Evolutionary conservation across 2,797 vertebrate genomes (phyloP).

Genomic region (Chelon auratus): DNA sequence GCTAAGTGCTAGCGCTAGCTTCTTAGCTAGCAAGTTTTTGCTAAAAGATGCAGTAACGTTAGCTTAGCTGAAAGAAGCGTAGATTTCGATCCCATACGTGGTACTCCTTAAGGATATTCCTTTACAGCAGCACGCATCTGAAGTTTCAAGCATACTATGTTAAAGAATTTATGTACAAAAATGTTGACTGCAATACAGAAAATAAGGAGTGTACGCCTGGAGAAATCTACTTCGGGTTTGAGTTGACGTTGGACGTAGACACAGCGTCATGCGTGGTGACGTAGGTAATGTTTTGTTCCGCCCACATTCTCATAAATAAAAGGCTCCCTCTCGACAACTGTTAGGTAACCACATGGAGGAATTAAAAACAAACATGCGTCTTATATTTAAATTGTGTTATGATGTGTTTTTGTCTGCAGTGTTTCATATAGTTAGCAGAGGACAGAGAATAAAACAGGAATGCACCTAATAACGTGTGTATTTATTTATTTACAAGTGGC

Average conservation of each 20-base stretch:
- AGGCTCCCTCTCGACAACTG: background rate
- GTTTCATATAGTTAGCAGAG: background rate
- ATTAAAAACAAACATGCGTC: background rate
- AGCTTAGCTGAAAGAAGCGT: slow-evolving; percentile 71
- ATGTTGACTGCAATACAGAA: slow-evolving; percentile 77
- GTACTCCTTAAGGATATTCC: slow-evolving; percentile 52
- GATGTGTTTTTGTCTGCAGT: background rate
- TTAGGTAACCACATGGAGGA: background rate
- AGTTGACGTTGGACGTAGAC: slow-evolving; percentile 81
- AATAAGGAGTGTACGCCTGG: slow-evolving; percentile 80
- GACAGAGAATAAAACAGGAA: background rate
- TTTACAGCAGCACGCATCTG: slow-evolving; percentile 29
- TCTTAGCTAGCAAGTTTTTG: slow-evolving; percentile 76
- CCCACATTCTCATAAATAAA: slow-evolving; percentile 42
- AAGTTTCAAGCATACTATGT: slow-evolving; percentile 49
- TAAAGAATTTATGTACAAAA: slow-evolving; percentile 72
- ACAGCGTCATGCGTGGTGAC: slow-evolving; percentile 64
- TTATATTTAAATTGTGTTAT: background rate
- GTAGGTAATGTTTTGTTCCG: slow-evolving; percentile 54
- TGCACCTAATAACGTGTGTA: background rate
- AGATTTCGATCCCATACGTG: slow-evolving; percentile 57
- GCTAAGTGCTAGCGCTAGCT: slow-evolving; percentile 70
- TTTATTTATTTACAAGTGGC: background rate
- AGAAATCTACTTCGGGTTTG: slow-evolving; percentile 83
- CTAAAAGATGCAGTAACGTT: slow-evolving; percentile 77